Evolutionary conservation across 1,140 invertebrate species (phyloP).

Genomic region (Cydia strobilella): DNA sequence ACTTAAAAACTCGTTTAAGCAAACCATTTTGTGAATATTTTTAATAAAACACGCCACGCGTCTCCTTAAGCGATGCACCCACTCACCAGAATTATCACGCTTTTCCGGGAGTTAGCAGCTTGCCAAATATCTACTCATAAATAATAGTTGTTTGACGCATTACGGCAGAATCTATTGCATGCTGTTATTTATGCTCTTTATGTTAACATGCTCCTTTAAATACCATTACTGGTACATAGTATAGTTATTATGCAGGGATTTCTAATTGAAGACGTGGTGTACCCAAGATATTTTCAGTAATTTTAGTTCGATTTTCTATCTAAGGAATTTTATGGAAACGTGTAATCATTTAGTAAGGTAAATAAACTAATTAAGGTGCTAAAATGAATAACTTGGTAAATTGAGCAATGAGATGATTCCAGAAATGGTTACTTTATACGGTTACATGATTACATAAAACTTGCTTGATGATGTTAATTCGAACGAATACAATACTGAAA

Average conservation of each 20-base stretch:
- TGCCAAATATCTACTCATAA: slow-evolving; percentile 71
- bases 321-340: background rate
- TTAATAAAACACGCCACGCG: slow-evolving; percentile 41
- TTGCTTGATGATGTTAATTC: too few relatives aligned
- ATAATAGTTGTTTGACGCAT: slow-evolving; percentile 72
- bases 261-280: background rate
- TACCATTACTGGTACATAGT: slow-evolving; percentile 15
- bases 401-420: too few relatives aligned
- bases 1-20: slow-evolving; percentile 29
- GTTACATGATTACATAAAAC: too few relatives aligned
- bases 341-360: background rate
- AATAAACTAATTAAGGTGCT: too few relatives aligned
- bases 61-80: slow-evolving; percentile 52
- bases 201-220: slow-evolving; percentile 26
- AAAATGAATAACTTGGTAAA: too few relatives aligned
- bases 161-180: slow-evolving; percentile 71
- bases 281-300: background rate
- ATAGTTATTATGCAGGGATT: background rate
- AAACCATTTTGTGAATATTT: slow-evolving; percentile 34
- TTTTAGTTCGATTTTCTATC: background rate
- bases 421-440: too few relatives aligned
- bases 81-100: slow-evolving; percentile 63
- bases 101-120: slow-evolving; percentile 53
- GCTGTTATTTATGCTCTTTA: slow-evolving; percentile 42
- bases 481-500: too few relatives aligned